These are phyloP conservation scores for Vesta saturnalis DNA, from an alignment of 2,888 invertebrate species.

Conservation along the genomic window DNA sequence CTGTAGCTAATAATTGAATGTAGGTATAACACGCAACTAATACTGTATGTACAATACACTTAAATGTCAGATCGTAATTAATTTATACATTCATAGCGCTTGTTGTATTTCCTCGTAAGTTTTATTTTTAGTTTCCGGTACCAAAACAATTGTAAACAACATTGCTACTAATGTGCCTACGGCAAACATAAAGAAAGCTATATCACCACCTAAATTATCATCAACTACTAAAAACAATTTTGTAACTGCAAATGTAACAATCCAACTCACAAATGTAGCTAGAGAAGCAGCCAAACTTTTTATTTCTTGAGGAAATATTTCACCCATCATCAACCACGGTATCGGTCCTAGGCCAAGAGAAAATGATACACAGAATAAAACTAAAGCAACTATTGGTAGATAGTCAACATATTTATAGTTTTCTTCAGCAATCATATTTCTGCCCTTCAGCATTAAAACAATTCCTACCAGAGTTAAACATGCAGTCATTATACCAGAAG, in stretches of 20 bases:
- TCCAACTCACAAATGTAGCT: constrained; percentile 80
- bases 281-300: constrained; percentile 79
- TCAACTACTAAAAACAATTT: constrained; percentile 71
- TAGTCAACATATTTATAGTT: constrained; percentile 67
- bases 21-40: too few species aligned
- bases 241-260: constrained; percentile 78
- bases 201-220: constrained; percentile 65
- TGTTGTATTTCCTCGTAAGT: constrained; percentile 41
- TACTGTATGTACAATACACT: not conserved
- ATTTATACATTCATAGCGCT: not conserved
- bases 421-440: constrained; percentile 52
- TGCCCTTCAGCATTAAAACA: constrained; percentile 65
- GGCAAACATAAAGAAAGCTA: constrained; percentile 78
- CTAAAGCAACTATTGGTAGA: constrained; percentile 76
- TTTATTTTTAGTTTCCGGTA: constrained; percentile 61
- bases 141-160: constrained; percentile 72
- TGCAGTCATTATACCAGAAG: constrained; percentile 73
- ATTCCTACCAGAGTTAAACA: constrained; percentile 73
- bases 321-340: constrained; percentile 82
- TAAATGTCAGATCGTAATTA: not conserved
- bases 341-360: constrained; percentile 85
- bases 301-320: constrained; percentile 80
- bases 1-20: too few species aligned
- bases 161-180: constrained; percentile 70
- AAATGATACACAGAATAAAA: constrained; percentile 79